Evolutionary conservation across 2,888 invertebrate species (phyloP).

Genomic region (Axea sp.): DNA sequence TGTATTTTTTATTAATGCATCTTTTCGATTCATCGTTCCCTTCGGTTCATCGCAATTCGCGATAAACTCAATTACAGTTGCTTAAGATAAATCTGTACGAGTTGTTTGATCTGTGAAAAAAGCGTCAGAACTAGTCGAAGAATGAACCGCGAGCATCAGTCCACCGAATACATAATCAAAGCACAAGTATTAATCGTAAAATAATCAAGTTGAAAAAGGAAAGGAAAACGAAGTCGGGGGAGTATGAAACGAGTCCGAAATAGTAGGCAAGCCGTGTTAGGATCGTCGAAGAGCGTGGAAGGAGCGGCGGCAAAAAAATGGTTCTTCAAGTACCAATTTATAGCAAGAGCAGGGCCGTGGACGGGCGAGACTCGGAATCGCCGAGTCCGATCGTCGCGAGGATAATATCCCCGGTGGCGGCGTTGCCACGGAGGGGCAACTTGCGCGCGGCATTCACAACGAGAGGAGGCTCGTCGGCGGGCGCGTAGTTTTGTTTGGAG

Average conservation of each 20-base stretch:
- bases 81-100: background rate
- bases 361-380: conserved; percentile 9
- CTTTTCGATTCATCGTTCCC: too few relatives aligned
- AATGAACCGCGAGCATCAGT: background rate
- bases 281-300: background rate
- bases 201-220: background rate
- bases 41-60: too few relatives aligned
- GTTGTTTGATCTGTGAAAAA: background rate
- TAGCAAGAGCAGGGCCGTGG: conserved; percentile 14
- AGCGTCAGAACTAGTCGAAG: background rate
- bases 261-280: conserved; percentile 11
- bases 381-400: conserved; percentile 35
- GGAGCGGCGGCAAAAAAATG: conserved; percentile 7
- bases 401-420: conserved; percentile 43
- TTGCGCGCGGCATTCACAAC: conserved; percentile 23
- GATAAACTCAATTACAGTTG: too few relatives aligned
- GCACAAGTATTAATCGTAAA: too few relatives aligned
- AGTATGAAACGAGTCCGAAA: background rate
- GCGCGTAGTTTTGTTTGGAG: conserved; percentile 68
- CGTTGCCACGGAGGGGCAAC: conserved; percentile 28
- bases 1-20: too few relatives aligned
- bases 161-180: background rate
- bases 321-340: conserved; percentile 14
- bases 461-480: conserved; percentile 26
- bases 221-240: background rate